Base-by-base conservation (phyloP, 2,888 invertebrate species). In the Ormyrus pomaceus region DNA sequence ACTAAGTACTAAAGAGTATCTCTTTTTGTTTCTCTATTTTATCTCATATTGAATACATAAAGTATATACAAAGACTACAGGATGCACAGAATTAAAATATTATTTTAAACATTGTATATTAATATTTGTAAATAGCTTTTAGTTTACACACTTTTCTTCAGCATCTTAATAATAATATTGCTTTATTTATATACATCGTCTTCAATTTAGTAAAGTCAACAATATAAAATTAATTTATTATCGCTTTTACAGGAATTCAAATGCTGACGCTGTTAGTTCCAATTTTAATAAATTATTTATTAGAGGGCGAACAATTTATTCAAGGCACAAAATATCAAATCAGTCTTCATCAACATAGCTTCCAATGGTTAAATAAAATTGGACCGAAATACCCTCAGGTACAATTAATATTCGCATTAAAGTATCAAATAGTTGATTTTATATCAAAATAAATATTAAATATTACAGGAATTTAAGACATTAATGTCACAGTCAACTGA, bases 361-460 rank as follows among this genome's bases (percentile, higher is more conserved):
- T 99, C 84, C 95, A 96, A 84, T 96, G 96, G 94, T 93, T 99
- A 19, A 97, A 97, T 90, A 95, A 95, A 87, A 95, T 98, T 85
- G 99, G 98, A 0, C 97, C 98, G 0, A 95, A 95, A 88, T 96
- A 98, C 92, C 97, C 98, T 34, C 95, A 96, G 93, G 95, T 95
- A 90, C 10, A 11, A 71, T 59, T 10, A 79, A 59, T 8, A 46
- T 19, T 48, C 9, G 45, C n/a, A n/a, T n/a, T 51, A 19, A 69
- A 45, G 19, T 62, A n/a, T 48, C 34, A 7, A 61, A 56, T 56
- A 46, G 34, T 68, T 13, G 0, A 69, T 46, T 56, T 69, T 59
- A n/a, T 70, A 76, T 70, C 34, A 34, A 34, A 34, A 34, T 34
- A 34, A 34, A 34, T 45, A 51, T 72, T 69, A 50, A 34, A 51